These are phyloP conservation scores for Pangasius krempfi DNA, from an alignment of 2,797 vertebrate genomes.

Conservation along the genomic window DNA sequence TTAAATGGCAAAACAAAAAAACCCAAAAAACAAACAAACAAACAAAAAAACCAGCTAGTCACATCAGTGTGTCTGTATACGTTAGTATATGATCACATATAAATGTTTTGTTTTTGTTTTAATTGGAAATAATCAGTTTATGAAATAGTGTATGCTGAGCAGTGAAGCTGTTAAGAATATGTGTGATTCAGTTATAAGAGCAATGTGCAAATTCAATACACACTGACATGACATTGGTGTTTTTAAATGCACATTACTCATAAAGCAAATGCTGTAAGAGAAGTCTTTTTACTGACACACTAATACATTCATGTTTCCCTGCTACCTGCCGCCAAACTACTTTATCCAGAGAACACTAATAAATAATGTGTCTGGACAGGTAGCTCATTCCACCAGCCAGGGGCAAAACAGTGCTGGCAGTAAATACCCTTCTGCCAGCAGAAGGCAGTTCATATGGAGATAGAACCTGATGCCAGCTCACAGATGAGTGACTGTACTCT, in stretches of 20 bases:
- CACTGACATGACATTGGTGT: not conserved
- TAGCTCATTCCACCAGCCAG: conserved; percentile 50
- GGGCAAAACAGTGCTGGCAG: conserved; percentile 46
- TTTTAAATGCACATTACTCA: conserved; percentile 9
- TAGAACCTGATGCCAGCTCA: conserved; percentile 54
- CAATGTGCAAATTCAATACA: not conserved
- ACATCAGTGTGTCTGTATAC: not conserved
- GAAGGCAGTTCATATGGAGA: not conserved
- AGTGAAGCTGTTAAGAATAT: not conserved
- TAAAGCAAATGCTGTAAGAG: not conserved
- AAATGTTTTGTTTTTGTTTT: not conserved
- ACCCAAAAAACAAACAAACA: not conserved
- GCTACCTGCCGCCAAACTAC: not conserved
- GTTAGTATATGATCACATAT: not conserved
- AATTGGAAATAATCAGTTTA: not conserved
- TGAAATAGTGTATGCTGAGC: not conserved
- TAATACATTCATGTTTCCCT: not conserved
- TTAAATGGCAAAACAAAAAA: not conserved
- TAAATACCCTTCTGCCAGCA: conserved; percentile 13
- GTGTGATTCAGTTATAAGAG: not conserved
- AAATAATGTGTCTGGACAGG: conserved; percentile 11
- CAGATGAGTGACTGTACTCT: conserved; percentile 60
- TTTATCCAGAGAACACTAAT: not conserved
- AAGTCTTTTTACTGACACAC: not conserved
- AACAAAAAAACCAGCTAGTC: not conserved